Evolutionary conservation across 2,888 invertebrate species (phyloP).

Genomic region (Piscicola geometra): DNA sequence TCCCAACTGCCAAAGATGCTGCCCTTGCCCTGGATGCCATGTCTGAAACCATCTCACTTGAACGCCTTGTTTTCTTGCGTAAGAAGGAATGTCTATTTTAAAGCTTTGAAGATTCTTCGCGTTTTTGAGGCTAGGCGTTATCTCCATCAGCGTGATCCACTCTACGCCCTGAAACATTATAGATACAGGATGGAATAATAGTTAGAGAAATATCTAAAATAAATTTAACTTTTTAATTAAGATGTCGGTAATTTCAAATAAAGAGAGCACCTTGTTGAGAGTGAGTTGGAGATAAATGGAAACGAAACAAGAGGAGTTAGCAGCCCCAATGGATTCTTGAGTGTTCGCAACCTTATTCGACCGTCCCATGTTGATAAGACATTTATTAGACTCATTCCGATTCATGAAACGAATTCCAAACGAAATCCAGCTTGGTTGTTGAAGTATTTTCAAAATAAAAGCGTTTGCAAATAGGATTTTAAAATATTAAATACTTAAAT

Average conservation of each 20-base stretch:
- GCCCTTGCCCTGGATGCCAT: background rate
- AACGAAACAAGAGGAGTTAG: background rate
- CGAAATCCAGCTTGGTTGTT: background rate
- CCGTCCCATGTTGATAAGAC: too few species aligned
- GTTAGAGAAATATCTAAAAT: too few species aligned
- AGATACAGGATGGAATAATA: background rate
- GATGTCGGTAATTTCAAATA: too few species aligned
- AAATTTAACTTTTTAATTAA: too few species aligned
- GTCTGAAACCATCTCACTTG: background rate
- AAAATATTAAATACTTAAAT: too few species aligned
- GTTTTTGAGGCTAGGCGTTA: background rate
- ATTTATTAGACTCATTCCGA: background rate
- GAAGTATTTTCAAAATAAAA: too few species aligned
- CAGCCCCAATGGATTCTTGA: too few species aligned
- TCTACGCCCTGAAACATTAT: background rate
- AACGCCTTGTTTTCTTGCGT: background rate
- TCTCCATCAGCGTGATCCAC: background rate
- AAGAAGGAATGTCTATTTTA: background rate
- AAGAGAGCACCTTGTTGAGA: background rate
- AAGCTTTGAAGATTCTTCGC: background rate
- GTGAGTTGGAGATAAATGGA: background rate
- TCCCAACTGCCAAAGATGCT: background rate
- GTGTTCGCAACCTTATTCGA: too few species aligned
- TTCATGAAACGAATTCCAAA: background rate
- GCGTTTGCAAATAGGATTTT: too few species aligned